Base-by-base conservation (phyloP, 2,113 vertebrate species). In the Caloenas nicobarica region DNA sequence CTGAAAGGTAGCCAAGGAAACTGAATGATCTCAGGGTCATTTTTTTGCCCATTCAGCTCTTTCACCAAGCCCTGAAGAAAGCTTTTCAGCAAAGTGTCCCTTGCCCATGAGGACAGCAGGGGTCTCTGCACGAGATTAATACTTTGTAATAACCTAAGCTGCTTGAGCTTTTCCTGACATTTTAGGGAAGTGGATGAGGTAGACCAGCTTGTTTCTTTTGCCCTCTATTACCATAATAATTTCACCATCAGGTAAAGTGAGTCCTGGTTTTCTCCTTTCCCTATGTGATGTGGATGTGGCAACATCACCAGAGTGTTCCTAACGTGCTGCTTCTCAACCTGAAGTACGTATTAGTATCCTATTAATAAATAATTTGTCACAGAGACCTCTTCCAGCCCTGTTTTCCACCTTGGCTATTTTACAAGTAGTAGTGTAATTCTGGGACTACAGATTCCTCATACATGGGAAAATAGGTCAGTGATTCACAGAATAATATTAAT, bases 131-230 rank as follows among this genome's bases (percentile, higher is more conserved):
- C 0, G 14, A 82, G 84, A 57, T 73, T 86, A 91, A 86, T 89
- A 93, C 73, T 93, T 84, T 44, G 36, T 56, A 69, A 95, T 89
- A 87, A 76, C 50, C 61, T 84, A 95, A 91, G 15, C 48, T 88
- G 58, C 51, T 88, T 89, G 78, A 94, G 85, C 8, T 88, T 92
- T 91, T 91, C 44, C 46, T 96, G 64, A 78, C 56, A 34, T 9
- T 86, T 93, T 53, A 88, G 42, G 69, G 80, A 88, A 93, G 22
- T 25, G 24, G 38, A 62, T 81, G 76, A 83, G 17, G 38, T 62
- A 84, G 31, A 78, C 15, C 48, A 86, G 3, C 23, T 62, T 81
- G 22, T 78, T 88, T 81, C 58, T 86, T 77, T 91, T 88, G 24
- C 33, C 24, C 8, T 74, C 38, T 80, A 48, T 58, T 88, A 78